Conservation (phyloP, 2,888 invertebrate genomes). For the Junonia oenone region DNA sequence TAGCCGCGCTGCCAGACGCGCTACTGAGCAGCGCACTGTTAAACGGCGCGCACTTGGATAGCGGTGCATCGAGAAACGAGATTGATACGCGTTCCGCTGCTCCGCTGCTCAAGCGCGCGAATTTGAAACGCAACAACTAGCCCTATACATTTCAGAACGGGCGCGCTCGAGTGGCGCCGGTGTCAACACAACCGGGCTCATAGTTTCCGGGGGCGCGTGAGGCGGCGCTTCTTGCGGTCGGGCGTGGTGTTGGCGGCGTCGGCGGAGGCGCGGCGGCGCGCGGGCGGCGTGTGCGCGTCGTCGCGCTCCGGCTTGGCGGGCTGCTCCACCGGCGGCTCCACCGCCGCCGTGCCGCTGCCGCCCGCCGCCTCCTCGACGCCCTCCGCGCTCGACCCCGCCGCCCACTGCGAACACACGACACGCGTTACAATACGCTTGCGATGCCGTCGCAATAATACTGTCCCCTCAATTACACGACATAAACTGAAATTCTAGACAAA, state of each 20-base stretch:
- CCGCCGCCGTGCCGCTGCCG: constrained; percentile 36
- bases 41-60: too few species aligned
- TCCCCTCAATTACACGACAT: too few species aligned
- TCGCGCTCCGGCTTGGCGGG: constrained; percentile 34
- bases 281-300: constrained; percentile 44
- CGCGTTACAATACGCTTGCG: too few species aligned
- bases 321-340: constrained; percentile 28
- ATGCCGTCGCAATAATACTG: background rate
- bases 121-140: too few species aligned
- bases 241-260: constrained; percentile 60
- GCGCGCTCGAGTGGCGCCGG: too few species aligned
- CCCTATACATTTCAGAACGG: too few species aligned
- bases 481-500: too few species aligned
- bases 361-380: background rate
- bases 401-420: constrained; percentile 50
- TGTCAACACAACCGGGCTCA: constrained; percentile 36
- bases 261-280: constrained; percentile 61
- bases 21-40: too few species aligned
- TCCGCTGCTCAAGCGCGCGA: too few species aligned
- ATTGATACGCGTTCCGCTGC: too few species aligned
- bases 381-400: constrained; percentile 24
- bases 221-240: constrained; percentile 71
- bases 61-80: too few species aligned
- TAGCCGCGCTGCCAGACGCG: too few species aligned
- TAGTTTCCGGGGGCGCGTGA: constrained; percentile 69